A percentile compares a stretch with the other conserved stretches of the same genome.
Evolutionary conservation across 2,888 invertebrate genomes (phyloP).

Genomic region (Glyphotaelius pellucidus): DNA sequence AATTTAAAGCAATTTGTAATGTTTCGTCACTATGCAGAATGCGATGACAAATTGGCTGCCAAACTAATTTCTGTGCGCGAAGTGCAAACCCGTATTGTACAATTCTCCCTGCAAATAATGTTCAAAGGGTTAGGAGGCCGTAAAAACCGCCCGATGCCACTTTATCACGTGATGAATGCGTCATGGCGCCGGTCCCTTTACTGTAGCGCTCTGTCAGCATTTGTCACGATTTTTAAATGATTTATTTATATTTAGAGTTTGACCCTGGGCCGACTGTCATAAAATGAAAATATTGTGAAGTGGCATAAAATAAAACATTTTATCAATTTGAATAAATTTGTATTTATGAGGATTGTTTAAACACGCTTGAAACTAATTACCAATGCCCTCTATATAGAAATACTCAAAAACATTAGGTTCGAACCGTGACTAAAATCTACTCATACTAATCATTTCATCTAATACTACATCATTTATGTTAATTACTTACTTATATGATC

Average conservation of each 20-base stretch:
- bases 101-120: neutral
- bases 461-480: too few species aligned
- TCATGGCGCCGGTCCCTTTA: neutral
- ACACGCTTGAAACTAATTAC: too few species aligned
- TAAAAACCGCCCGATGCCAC: neutral
- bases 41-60: neutral
- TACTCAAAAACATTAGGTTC: too few species aligned
- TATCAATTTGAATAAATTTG: too few species aligned
- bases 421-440: too few species aligned
- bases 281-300: neutral
- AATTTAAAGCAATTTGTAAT: neutral
- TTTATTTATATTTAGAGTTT: neutral
- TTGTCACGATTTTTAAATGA: neutral
- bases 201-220: neutral
- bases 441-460: too few species aligned
- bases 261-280: neutral
- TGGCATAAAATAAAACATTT: too few species aligned
- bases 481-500: too few species aligned
- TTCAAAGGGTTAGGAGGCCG: neutral
- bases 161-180: slow-evolving; percentile 19
- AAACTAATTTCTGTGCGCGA: neutral
- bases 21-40: neutral
- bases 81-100: neutral
- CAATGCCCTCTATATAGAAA: too few species aligned
- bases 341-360: too few species aligned